These are phyloP conservation scores for Lonchura striata DNA, from an alignment of 2,113 vertebrate species.

Conservation along the genomic window DNA sequence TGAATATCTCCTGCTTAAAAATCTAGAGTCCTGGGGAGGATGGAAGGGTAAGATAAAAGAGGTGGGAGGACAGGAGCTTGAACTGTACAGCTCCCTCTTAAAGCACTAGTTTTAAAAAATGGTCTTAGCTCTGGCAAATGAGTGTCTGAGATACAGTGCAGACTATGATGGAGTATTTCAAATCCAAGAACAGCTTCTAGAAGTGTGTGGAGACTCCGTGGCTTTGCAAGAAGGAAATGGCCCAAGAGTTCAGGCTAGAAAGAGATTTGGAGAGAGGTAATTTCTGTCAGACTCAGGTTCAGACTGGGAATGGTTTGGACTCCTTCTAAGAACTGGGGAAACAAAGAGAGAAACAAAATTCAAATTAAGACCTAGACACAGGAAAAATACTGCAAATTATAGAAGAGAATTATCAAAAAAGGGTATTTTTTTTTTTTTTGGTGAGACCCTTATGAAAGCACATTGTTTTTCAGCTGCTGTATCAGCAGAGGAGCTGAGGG, in stretches of 20 bases:
- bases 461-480: background rate
- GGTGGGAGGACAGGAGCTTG: background rate
- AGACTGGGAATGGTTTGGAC: background rate
- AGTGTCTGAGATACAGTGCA: background rate
- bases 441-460: background rate
- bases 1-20: background rate
- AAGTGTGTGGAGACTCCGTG: background rate
- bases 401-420: background rate
- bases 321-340: background rate
- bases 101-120: background rate
- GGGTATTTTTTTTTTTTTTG: fast-evolving
- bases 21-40: background rate
- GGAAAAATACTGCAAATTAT: background rate
- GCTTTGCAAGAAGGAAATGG: background rate
- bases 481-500: background rate
- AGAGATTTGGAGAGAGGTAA: background rate
- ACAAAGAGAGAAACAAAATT: background rate
- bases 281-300: background rate
- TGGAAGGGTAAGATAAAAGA: background rate
- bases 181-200: background rate
- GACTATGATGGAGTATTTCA: background rate
- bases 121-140: background rate
- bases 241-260: background rate
- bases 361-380: background rate
- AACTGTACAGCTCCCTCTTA: background rate